phyloP scores from a whole-genome alignment of 1,140 invertebrate species.

The Eurosta solidaginis region DNA sequence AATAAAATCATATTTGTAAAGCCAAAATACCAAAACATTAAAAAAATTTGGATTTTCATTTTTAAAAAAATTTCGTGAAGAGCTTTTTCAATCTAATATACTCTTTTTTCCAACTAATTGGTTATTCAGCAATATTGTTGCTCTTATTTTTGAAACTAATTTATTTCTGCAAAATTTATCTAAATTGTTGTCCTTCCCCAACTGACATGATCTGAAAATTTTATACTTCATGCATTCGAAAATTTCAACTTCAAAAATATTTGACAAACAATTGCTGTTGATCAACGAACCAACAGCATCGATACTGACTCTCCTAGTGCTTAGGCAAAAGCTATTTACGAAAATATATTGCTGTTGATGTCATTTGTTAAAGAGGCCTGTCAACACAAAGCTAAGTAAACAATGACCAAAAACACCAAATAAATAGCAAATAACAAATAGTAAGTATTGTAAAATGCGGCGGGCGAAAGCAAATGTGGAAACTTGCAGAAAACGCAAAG shows the following conservation, averaged over 20 bases:
- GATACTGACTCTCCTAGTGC: neutral
- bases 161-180: too few relatives aligned
- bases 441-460: conserved; percentile 6
- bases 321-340: neutral
- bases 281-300: neutral
- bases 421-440: neutral
- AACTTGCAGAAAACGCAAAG: neutral
- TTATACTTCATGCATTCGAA: neutral
- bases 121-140: too few relatives aligned
- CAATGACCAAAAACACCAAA: conserved; percentile 10
- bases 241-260: neutral
- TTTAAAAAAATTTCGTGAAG: too few relatives aligned
- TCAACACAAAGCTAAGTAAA: conserved; percentile 44
- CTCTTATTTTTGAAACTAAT: too few relatives aligned
- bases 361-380: conserved; percentile 58
- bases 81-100: too few relatives aligned
- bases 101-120: too few relatives aligned
- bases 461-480: neutral
- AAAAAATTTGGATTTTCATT: too few relatives aligned
- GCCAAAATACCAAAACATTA: too few relatives aligned
- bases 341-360: conserved; percentile 46
- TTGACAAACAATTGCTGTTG: neutral
- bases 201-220: neutral
- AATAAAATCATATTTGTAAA: too few relatives aligned
- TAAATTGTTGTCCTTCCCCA: neutral